Percentiles rank a stretch among this genome's conserved stretches.
Conservation (phyloP, 1,140 invertebrate species). For the Stegodyphus mimosarum region DNA sequence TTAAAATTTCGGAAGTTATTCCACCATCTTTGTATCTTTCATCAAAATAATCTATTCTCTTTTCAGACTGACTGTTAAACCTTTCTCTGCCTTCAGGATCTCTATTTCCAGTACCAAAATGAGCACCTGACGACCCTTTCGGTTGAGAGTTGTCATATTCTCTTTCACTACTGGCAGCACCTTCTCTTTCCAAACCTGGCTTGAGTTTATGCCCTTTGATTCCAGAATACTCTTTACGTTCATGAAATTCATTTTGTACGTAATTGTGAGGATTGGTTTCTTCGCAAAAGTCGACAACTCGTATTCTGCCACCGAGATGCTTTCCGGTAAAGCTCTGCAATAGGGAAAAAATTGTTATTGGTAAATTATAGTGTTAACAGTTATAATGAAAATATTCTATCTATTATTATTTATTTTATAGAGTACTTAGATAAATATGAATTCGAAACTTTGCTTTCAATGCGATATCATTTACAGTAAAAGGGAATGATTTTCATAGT, state of each 20-base stretch:
- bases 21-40: not conserved
- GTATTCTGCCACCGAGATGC: constrained; percentile 30
- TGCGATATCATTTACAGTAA: no score
- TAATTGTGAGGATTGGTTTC: constrained; percentile 28
- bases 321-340: constrained; percentile 39
- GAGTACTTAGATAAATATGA: no score
- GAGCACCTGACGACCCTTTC: not conserved
- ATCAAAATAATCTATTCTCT: not conserved
- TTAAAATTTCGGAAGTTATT: no score
- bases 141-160: not conserved
- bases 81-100: not conserved
- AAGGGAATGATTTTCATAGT: no score
- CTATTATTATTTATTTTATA: no score
- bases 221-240: not conserved
- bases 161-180: not conserved
- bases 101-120: not conserved
- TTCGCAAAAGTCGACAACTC: constrained; percentile 41
- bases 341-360: not conserved
- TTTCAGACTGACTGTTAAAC: not conserved
- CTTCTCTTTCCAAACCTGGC: constrained; percentile 12
- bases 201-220: not conserved
- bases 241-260: constrained; percentile 5
- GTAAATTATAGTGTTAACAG: no score
- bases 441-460: no score
- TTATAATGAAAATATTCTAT: no score